phyloP scores from a whole-genome alignment of 1,140 invertebrate species.

The Doryteuthis pealeii region DNA sequence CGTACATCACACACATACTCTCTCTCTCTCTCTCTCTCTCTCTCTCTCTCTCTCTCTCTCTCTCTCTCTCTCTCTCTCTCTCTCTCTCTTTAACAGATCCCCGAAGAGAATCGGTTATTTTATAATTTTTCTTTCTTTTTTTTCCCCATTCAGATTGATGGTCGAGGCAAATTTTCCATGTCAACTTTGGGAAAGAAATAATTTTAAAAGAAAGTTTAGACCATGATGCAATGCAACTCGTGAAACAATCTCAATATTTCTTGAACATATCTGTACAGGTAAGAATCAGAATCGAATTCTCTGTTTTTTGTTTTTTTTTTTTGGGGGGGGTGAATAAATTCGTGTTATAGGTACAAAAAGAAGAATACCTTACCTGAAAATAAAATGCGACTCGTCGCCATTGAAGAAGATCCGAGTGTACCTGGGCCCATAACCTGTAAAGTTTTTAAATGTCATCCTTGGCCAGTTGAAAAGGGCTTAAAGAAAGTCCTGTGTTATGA shows the following conservation, averaged over 20 bases:
- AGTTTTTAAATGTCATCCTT: too few species aligned
- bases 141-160: constrained; percentile 22
- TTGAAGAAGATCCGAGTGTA: too few species aligned
- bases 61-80: background rate
- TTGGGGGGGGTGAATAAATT: too few species aligned
- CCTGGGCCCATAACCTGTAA: too few species aligned
- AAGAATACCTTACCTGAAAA: too few species aligned
- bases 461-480: too few species aligned
- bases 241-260: constrained; percentile 13
- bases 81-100: background rate
- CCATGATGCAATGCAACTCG: constrained; percentile 17
- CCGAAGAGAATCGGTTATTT: too few species aligned
- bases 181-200: constrained; percentile 13
- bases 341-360: background rate
- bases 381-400: too few species aligned
- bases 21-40: background rate
- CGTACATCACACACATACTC: background rate
- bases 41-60: background rate
- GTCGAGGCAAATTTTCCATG: constrained; percentile 15
- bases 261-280: constrained; percentile 25
- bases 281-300: too few species aligned
- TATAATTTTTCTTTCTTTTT: background rate
- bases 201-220: constrained; percentile 17
- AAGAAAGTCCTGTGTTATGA: too few species aligned
- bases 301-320: too few species aligned